These are phyloP conservation scores for Bubo bubo DNA, from an alignment of 2,113 vertebrate genomes.

Conservation along the genomic window DNA sequence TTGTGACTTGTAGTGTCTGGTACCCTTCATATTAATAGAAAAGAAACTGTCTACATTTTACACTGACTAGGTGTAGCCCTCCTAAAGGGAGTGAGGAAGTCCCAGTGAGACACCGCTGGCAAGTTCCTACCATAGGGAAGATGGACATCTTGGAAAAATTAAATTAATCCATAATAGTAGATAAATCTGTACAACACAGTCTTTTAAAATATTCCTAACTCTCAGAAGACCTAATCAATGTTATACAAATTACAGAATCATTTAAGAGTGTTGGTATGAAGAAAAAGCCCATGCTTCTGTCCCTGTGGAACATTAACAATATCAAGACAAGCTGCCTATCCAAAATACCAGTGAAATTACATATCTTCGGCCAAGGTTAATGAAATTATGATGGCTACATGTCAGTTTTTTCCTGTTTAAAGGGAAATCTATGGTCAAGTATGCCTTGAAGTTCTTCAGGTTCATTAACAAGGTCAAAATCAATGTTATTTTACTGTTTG, in stretches of 20 bases:
- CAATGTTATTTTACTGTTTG: slow-evolving; percentile 89
- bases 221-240: slow-evolving; percentile 60
- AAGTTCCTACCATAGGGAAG: slow-evolving; percentile 57
- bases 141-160: slow-evolving; percentile 66
- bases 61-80: background rate
- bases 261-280: slow-evolving; percentile 63
- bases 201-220: slow-evolving; percentile 59
- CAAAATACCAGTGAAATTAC: slow-evolving; percentile 54
- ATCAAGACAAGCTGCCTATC: slow-evolving; percentile 62
- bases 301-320: slow-evolving; percentile 56
- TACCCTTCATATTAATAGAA: background rate
- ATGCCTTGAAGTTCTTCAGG: slow-evolving; percentile 78
- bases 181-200: slow-evolving; percentile 63
- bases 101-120: background rate
- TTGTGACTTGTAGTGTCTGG: background rate
- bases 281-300: slow-evolving; percentile 55
- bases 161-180: slow-evolving; percentile 53
- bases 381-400: slow-evolving; percentile 13
- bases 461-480: slow-evolving; percentile 88
- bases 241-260: slow-evolving; percentile 69
- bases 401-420: slow-evolving; percentile 48
- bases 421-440: slow-evolving; percentile 68
- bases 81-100: background rate
- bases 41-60: background rate
- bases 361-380: slow-evolving; percentile 32